phyloP scores from a whole-genome alignment of 1,140 invertebrate species.

The Drosophila sproati region DNA sequence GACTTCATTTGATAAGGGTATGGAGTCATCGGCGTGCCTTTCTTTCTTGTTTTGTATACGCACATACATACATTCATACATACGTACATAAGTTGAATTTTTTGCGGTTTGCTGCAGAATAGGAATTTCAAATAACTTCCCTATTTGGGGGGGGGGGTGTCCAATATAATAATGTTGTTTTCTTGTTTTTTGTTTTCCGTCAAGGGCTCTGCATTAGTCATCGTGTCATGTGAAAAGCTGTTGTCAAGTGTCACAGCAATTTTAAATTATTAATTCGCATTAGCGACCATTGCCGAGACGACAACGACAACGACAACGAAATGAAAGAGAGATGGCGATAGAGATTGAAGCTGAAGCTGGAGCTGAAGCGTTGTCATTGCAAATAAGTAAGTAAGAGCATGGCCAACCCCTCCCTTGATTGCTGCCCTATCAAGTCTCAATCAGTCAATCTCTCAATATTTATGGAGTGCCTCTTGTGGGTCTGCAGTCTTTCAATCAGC shows the following conservation, averaged over 20 bases:
- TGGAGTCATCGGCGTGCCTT: constrained; percentile 6
- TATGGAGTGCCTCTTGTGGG: background rate
- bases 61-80: background rate
- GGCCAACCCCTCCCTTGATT: constrained; percentile 2
- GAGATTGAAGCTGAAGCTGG: constrained; percentile 9
- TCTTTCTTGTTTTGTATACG: constrained; percentile 28
- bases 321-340: background rate
- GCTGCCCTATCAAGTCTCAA: constrained; percentile 15
- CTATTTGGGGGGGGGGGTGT: background rate
- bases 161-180: background rate
- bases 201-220: constrained; percentile 37
- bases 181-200: constrained; percentile 31
- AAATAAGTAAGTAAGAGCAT: constrained; percentile 35
- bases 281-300: constrained; percentile 62
- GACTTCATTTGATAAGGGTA: no score
- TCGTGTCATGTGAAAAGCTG: constrained; percentile 27
- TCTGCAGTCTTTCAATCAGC: constrained; percentile 1
- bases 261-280: constrained; percentile 67
- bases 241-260: constrained; percentile 57
- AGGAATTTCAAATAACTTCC: constrained; percentile 48
- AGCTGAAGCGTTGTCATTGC: constrained; percentile 47
- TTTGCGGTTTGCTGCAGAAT: constrained; percentile 27
- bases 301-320: no score
- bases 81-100: constrained; percentile 6
- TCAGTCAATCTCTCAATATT: background rate